phyloP scores from a whole-genome alignment of 2,888 invertebrate genomes.

The Dolomedes plantarius region DNA sequence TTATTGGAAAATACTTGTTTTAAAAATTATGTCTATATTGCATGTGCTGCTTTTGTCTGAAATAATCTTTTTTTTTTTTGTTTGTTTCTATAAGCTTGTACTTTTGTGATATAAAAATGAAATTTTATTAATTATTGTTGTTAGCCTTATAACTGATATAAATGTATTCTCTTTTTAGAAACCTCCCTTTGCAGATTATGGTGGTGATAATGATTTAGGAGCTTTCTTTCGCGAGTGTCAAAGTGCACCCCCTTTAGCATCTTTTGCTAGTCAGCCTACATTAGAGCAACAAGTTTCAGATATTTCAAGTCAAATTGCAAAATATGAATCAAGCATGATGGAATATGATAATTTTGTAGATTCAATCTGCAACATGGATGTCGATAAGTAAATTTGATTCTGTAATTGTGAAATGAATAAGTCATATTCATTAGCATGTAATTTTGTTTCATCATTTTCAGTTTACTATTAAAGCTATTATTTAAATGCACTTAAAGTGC shows the following conservation, averaged over 20 bases:
- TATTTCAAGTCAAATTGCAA: slow-evolving; percentile 84
- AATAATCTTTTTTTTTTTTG: no score
- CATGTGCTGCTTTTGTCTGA: no score
- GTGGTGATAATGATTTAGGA: slow-evolving; percentile 84
- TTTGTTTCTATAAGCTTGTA: no score
- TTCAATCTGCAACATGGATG: slow-evolving; percentile 78
- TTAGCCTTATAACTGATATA: no score
- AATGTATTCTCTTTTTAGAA: slow-evolving; percentile 82
- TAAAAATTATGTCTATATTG: no score
- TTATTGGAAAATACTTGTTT: no score
- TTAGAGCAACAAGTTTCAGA: slow-evolving; percentile 79
- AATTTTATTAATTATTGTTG: no score
- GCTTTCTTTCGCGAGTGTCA: slow-evolving; percentile 88
- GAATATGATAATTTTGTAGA: slow-evolving; percentile 87
- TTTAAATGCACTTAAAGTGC: no score
- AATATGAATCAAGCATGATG: slow-evolving; percentile 85
- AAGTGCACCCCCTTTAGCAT: slow-evolving; percentile 82
- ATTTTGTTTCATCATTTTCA: no score
- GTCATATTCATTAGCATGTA: no score
- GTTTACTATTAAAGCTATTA: no score
- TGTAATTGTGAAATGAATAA: neutral
- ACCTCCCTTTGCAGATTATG: slow-evolving; percentile 85
- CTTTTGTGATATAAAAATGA: no score
- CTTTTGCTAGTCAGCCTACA: slow-evolving; percentile 78
- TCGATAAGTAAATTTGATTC: slow-evolving; percentile 20